Evolutionary conservation across 92 coral and sea anemone genomes (phyloP), one percentile per base, ranked within the genome.

Genomic region (Phenganax subtilis): DNA sequence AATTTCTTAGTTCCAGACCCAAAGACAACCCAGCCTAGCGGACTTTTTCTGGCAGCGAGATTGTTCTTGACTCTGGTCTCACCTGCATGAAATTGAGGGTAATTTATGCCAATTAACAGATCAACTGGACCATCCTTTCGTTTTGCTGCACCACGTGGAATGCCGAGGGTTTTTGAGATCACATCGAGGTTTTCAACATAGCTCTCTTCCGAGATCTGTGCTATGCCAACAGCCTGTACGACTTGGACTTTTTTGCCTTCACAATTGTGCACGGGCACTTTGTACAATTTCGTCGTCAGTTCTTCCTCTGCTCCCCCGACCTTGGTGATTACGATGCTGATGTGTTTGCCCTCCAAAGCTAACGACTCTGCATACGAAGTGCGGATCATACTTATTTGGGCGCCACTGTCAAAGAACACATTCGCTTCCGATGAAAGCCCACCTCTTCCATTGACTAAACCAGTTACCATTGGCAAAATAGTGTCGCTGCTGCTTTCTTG

Each of bases 1-100:
- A 59, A 65, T 9, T 77, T 59, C 11, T 75, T 68, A 0, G 51
- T 57, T 31, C 54, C 76, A 67, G 72, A 57, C 55, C 87, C 87
- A 55, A 87, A 90, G 59, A 84, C 63, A 37, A 90, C 89, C 88
- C 88, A 90, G 10, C 93, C 93, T 6, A 90, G 76, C 47, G 89
- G 90, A 55, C 90, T 76, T 62, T 70, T 84, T 80, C 90, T 76
- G 44, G 70, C 83, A 16, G 84, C 89, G 7, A 85, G 76, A 57
- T 63, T 69, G 55, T 77, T 77, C 55, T 87, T 87, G 47, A 80
- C 80, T 71, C 80, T 87, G 25, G 87, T 87, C 85, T 90, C 85
- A 8, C 93, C 90, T 1, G 56, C 85, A 52, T 87, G 93, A 52
- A 87, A 85, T 10, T 73, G 76, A 9, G 93, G 89, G 29, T 87